Evolutionary conservation across 1,140 invertebrate genomes (phyloP), one percentile per base, ranked within the genome.

Genomic region (Vollenhovia emeryi): DNA sequence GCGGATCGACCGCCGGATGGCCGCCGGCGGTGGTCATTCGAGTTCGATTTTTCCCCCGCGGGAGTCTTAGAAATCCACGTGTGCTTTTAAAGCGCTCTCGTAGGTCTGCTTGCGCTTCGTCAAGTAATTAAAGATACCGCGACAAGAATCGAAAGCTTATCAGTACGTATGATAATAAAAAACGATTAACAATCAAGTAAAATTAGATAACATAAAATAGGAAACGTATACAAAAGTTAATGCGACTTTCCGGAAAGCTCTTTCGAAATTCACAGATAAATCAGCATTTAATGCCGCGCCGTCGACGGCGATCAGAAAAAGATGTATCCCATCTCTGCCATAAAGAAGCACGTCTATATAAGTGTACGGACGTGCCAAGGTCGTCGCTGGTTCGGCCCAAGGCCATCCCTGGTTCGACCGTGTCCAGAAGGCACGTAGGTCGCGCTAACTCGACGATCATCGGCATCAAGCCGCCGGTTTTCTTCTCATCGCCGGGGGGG

Each of bases 381-480:
- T 83, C 80, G 69, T 27, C 33, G 40, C 24, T 75, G 36, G 68
- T 73, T 36, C 69, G 57, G 45, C 55, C 24, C 80, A 84, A 62
- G 71, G 80, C 33, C 69, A 84, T 30, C 21, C 27, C 36, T 43
- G 36, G 30, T 3, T 13, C 43, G 45, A 40, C 8, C 55, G 21
- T 60, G 43, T 55, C 43, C 43, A 84, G 80, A 76, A 76, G 50
- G 57, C 57, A 84, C 43, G 80, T 40, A 43, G 71, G 21, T 62
- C 55, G 57, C 71, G 57, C 30, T 84, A 75, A 76, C 57, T 60
- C 80, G 71, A 60, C 43, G 71, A 60, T 69, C 64, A 69, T 83
- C 55, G 55, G 50, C 66, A 69, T 83, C 69, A 13, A 60, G 78
- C 36, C 60, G 45, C 50, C 43, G 50, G 66, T 82, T 82, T 82